Evolutionary conservation across 2,113 vertebrate genomes (phyloP).

Genomic region (Argyrosomus japonicus): DNA sequence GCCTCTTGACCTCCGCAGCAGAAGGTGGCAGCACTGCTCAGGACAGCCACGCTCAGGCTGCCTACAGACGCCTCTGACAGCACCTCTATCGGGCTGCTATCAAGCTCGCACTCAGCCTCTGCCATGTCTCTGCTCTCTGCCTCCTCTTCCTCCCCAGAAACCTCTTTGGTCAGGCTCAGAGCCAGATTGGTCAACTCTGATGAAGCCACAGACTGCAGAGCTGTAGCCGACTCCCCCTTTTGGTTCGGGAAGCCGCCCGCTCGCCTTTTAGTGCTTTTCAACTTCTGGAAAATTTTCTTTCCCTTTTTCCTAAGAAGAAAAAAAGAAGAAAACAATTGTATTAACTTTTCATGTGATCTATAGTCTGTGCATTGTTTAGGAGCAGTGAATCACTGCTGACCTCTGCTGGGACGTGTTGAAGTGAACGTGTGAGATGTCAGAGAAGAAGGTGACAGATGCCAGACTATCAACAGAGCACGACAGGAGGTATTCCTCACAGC

Average conservation of each 20-base stretch:
- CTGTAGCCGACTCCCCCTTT: constrained; percentile 28
- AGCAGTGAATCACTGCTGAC: constrained; percentile 61
- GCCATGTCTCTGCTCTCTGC: constrained; percentile 69
- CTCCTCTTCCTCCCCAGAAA: constrained; percentile 58
- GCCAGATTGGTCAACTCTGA: constrained; percentile 47
- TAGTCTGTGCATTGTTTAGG: background rate
- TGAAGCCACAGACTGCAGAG: constrained; percentile 38
- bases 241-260: constrained; percentile 19
- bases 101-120: constrained; percentile 65
- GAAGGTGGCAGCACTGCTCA: constrained; percentile 80
- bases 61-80: constrained; percentile 58
- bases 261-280: constrained; percentile 54
- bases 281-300: constrained; percentile 72
- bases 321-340: background rate
- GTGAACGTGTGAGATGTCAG: constrained; percentile 83
- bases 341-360: background rate
- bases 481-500: constrained; percentile 86
- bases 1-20: constrained; percentile 79
- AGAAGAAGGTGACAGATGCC: constrained; percentile 82
- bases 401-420: constrained; percentile 81
- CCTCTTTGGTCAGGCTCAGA: constrained; percentile 38
- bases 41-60: constrained; percentile 62
- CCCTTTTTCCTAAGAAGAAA: constrained; percentile 73
- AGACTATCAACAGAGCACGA: constrained; percentile 83
- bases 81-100: constrained; percentile 44